Percentiles rank a stretch among this genome's conserved stretches.
These are phyloP conservation scores for Tetramorium bicarinatum DNA, from an alignment of 2,888 invertebrate species.

Conservation along the genomic window DNA sequence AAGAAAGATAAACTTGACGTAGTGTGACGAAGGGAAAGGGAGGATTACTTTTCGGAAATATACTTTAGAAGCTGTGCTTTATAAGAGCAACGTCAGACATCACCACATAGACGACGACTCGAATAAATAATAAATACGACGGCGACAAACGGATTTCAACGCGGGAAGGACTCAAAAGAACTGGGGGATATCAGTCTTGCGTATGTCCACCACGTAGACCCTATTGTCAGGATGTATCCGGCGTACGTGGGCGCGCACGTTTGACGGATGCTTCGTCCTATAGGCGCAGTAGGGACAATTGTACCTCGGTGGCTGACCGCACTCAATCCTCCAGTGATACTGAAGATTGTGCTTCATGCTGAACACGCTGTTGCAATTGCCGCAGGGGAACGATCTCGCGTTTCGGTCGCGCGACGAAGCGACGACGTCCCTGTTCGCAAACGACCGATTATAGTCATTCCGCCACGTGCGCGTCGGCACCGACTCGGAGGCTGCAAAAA, in stretches of 20 bases:
- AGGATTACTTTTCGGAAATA: background rate
- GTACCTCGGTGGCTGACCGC: slow-evolving; percentile 80
- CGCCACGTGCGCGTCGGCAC: background rate
- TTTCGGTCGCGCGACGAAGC: background rate
- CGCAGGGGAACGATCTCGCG: slow-evolving; percentile 61
- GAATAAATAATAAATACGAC: background rate
- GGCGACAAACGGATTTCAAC: background rate
- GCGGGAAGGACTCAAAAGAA: background rate
- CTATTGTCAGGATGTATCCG: slow-evolving; percentile 69
- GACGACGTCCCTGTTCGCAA: background rate
- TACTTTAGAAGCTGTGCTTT: background rate
- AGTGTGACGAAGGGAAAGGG: background rate
- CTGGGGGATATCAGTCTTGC: slow-evolving; percentile 50
- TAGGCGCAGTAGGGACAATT: slow-evolving; percentile 79
- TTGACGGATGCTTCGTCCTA: slow-evolving; percentile 73
- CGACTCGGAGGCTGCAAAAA: slow-evolving; percentile 26
- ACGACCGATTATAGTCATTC: background rate
- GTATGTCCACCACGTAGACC: slow-evolving; percentile 74
- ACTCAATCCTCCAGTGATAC: slow-evolving; percentile 77
- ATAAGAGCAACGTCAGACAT: background rate
- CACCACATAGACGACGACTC: background rate
- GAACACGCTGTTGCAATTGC: slow-evolving; percentile 80
- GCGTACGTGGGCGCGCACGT: slow-evolving; percentile 76
- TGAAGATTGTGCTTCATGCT: slow-evolving; percentile 77
- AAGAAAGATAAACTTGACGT: background rate